Conservation (phyloP, 1,140 invertebrate species). For the Monochamus saltuarius region DNA sequence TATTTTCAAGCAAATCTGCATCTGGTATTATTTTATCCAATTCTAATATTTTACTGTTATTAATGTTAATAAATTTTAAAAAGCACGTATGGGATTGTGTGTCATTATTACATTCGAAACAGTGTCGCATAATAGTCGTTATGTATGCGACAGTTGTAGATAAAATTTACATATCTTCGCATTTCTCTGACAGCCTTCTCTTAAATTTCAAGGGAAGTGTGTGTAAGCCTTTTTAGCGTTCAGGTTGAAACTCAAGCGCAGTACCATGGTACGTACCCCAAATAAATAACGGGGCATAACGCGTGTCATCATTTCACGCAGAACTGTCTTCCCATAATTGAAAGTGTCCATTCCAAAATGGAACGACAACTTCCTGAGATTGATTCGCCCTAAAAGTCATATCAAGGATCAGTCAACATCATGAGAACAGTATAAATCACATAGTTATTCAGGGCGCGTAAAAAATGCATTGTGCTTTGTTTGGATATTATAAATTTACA, state of each 20-base stretch:
- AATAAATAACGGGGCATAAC: slow-evolving; percentile 41
- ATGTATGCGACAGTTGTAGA: too few species aligned
- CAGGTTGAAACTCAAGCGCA: slow-evolving; percentile 2
- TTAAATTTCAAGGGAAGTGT: background rate
- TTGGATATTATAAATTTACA: too few species aligned
- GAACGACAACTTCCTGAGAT: slow-evolving; percentile 23
- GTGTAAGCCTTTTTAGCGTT: slow-evolving; percentile 12
- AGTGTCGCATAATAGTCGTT: too few species aligned
- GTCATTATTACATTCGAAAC: too few species aligned
- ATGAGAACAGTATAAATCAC: background rate
- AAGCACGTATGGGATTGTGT: too few species aligned
- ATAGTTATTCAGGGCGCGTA: too few species aligned
- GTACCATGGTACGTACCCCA: slow-evolving; percentile 36
- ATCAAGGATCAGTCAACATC: slow-evolving; percentile 14
- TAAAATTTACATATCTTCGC: too few species aligned
- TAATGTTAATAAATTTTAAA: too few species aligned
- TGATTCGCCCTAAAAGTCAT: slow-evolving; percentile 29
- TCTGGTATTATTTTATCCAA: too few species aligned
- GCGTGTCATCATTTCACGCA: slow-evolving; percentile 44
- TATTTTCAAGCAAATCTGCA: too few species aligned
- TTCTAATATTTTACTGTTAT: too few species aligned
- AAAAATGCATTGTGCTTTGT: too few species aligned
- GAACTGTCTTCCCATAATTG: slow-evolving; percentile 43
- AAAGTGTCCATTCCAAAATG: slow-evolving; percentile 40
- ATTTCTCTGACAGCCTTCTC: background rate